These are phyloP conservation scores for Zaprionus taronus DNA, from an alignment of 1,140 invertebrate genomes.

Conservation along the genomic window DNA sequence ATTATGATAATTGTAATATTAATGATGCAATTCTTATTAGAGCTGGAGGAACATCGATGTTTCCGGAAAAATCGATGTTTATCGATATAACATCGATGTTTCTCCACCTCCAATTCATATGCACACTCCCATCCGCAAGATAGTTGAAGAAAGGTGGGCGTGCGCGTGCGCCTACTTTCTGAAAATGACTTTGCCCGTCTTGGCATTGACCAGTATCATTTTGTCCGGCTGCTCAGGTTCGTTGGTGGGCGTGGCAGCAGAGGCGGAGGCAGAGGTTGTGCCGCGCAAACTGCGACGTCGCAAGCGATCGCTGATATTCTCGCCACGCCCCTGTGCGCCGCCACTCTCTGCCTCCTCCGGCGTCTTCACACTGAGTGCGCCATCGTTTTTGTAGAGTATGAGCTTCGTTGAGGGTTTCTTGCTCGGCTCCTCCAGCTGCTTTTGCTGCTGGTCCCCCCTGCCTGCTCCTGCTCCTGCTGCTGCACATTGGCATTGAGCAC, in stretches of 20 bases:
- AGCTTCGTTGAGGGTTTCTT: constrained; percentile 72
- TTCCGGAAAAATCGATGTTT: too few species aligned
- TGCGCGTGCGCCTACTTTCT: constrained; percentile 56
- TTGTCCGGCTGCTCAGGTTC: constrained; percentile 54
- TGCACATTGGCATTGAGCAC: constrained; percentile 65
- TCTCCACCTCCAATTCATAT: too few species aligned
- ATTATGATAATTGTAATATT: constrained; percentile 10
- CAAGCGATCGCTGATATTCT: constrained; percentile 80
- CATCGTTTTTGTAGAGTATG: constrained; percentile 79
- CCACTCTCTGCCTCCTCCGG: constrained; percentile 37
- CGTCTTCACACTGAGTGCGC: constrained; percentile 68
- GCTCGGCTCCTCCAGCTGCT: not conserved
- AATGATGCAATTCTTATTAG: not conserved
- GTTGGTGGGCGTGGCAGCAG: constrained; percentile 6
- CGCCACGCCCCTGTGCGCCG: constrained; percentile 23
- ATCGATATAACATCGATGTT: too few species aligned
- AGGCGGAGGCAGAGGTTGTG: constrained; percentile 14
- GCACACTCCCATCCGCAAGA: not conserved
- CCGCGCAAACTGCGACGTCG: constrained; percentile 71
- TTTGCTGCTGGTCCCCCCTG: not conserved
- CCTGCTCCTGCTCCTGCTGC: not conserved
- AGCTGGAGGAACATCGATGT: not conserved
- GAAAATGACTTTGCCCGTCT: constrained; percentile 81
- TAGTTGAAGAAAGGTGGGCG: constrained; percentile 11
- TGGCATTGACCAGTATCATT: constrained; percentile 83